Base-by-base conservation (phyloP, 2,113 vertebrate species). In the Cyrtonyx montezumae region DNA sequence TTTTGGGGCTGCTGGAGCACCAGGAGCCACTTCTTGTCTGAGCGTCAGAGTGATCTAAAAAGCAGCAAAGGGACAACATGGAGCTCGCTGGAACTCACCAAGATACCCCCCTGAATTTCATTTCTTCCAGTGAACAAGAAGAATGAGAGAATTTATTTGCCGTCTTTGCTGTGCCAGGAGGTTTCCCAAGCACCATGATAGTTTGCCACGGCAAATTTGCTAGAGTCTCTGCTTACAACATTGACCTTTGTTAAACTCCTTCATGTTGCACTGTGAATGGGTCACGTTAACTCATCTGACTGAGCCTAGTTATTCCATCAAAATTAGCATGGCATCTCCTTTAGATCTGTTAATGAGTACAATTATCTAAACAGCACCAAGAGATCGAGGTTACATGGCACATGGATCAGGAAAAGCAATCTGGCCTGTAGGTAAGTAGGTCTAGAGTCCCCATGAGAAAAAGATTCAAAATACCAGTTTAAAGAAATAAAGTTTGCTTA, bases 341-440 rank as follows among this genome's bases (percentile, higher is more conserved):
- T 78, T 46, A 81, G 58, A 74, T 34, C 69, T 56, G 34, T 61
- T 94, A 95, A 96, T 87, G 86, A 95, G 65, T 37, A 13, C 32
- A 93, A 91, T 91, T 94, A 91, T 71, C 61, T 65, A 63, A 63
- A 16, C 0, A 2, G 55, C 65, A 42, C 71, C 62, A 9, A 42
- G 87, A 74, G 71, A 67, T 87, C 63, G 51, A 80, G 87, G n/a
- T 67, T 59, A 0, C 19, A 23, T 49, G 87, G 26, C 79, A 49
- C 1, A 22, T 1, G n/a, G 77, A 4, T 79, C 74, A 87, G 36
- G 84, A 80, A 87, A 88, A 88, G 49, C 76, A 90, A 15, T 10
- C 48, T 79, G 84, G 48, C 63, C 81, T 1, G 2, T 66, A 78
- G 37, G 37, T 68, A 95, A 96, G 82, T 89, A 93, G 90, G 93